A percentile compares a stretch with the other conserved stretches of the same genome.
Evolutionary conservation across 2,797 vertebrate species (phyloP).

Genomic region (Liasis olivaceus): DNA sequence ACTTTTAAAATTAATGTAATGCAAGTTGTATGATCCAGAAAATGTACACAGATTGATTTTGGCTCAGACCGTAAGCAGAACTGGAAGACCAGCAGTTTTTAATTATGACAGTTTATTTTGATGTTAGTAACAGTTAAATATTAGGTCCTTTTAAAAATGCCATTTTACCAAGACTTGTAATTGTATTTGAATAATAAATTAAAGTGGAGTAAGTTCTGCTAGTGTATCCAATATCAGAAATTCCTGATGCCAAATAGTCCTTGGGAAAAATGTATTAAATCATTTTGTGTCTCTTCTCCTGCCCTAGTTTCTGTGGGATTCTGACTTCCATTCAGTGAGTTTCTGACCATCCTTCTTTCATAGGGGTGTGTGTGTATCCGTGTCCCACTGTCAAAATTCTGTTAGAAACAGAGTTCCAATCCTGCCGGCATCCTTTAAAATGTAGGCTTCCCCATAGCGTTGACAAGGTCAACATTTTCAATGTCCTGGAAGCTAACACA

Average conservation of each 20-base stretch:
- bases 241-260: not conserved
- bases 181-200: not conserved
- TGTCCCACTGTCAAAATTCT: not conserved
- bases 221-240: not conserved
- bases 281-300: no score
- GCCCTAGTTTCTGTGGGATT: not conserved
- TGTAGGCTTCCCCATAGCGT: no score
- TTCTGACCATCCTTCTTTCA: not conserved
- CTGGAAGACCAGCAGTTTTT: not conserved
- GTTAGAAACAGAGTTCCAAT: not conserved
- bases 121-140: conserved; percentile 9
- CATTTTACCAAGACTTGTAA: not conserved
- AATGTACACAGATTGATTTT: not conserved
- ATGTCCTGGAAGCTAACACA: no score
- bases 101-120: conserved; percentile 21
- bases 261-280: not conserved
- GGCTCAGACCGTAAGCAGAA: conserved; percentile 15
- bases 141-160: not conserved
- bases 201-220: not conserved
- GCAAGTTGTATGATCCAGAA: conserved; percentile 6
- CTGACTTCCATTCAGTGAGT: not conserved
- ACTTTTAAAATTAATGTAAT: conserved; percentile 22
- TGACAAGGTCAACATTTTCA: no score
- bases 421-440: no score
- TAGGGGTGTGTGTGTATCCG: not conserved